These are phyloP conservation scores for Drosophila lacteicornis DNA, from an alignment of 1,140 invertebrate species.

Conservation along the genomic window DNA sequence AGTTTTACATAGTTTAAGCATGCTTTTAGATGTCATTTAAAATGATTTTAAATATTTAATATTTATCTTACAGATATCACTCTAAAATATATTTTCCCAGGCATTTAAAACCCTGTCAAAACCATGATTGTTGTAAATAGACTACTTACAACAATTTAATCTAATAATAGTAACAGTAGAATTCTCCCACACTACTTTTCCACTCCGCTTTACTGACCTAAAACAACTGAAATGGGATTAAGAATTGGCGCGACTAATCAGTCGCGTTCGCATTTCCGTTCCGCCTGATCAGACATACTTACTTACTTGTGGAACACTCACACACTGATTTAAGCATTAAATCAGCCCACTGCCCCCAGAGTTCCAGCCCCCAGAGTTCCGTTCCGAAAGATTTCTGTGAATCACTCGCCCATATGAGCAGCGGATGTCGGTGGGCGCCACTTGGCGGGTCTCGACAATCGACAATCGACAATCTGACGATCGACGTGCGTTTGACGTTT, in stretches of 20 bases:
- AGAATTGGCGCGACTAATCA: slow-evolving; percentile 33
- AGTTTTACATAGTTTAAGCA: background rate
- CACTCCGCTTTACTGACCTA: slow-evolving; percentile 68
- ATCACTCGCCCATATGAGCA: slow-evolving; percentile 29
- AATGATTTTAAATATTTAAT: background rate
- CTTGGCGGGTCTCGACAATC: slow-evolving; percentile 43
- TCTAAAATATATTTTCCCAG: background rate
- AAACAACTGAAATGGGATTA: slow-evolving; percentile 67
- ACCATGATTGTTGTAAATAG: background rate
- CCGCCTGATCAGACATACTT: slow-evolving; percentile 35
- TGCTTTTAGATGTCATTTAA: background rate
- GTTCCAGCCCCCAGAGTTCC: slow-evolving; percentile 46
- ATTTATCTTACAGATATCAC: background rate
- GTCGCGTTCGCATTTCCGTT: slow-evolving; percentile 44
- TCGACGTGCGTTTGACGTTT: slow-evolving; percentile 63
- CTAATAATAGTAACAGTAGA: background rate
- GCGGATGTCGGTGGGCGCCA: slow-evolving; percentile 76
- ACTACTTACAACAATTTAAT: background rate
- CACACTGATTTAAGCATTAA: slow-evolving; percentile 14
- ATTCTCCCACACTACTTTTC: slow-evolving; percentile 30
- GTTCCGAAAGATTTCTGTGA: slow-evolving; percentile 48
- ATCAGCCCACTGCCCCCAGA: slow-evolving; percentile 34
- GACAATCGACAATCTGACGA: slow-evolving; percentile 47
- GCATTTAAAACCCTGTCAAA: background rate
- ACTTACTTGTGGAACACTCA: slow-evolving; percentile 6